phyloP scores from a whole-genome alignment of 2,888 invertebrate genomes.

The Ophion slaviceki region DNA sequence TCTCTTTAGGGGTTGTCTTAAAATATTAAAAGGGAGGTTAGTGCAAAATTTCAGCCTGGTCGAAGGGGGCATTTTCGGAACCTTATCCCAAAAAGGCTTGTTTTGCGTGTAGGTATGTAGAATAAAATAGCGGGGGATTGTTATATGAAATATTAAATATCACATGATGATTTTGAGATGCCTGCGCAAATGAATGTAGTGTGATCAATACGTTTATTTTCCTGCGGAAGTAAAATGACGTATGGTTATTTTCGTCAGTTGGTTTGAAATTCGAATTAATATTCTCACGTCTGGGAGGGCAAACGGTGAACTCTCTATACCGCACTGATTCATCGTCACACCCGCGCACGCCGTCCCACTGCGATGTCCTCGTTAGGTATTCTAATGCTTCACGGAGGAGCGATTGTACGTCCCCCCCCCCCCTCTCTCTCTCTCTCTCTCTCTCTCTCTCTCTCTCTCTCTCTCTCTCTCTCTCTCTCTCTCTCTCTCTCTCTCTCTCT shows the following conservation, averaged over 20 bases:
- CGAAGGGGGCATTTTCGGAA: no score
- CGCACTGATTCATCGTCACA: conserved; percentile 83
- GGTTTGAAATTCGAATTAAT: conserved; percentile 79
- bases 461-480: no score
- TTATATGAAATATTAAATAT: not conserved
- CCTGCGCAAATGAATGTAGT: conserved; percentile 19
- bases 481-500: no score
- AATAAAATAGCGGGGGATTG: not conserved
- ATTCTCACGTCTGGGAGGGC: conserved; percentile 76
- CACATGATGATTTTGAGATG: conserved; percentile 20
- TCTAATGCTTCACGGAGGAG: conserved; percentile 77
- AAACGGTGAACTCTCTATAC: conserved; percentile 72
- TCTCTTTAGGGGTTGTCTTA: no score
- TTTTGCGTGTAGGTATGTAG: not conserved
- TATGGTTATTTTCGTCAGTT: conserved; percentile 67
- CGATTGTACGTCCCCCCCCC: conserved; percentile 50
- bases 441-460: no score
- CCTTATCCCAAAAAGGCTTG: no score
- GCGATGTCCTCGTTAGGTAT: conserved; percentile 83
- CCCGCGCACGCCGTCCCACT: conserved; percentile 81
- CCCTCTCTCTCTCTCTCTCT: no score
- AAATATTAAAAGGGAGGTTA: no score
- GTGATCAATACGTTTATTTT: not conserved
- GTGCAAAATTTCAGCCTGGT: no score
- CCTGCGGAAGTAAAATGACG: conserved; percentile 13